Percentiles rank a stretch among this genome's conserved stretches.
These are phyloP conservation scores for Campopleginae sp. DNA, from an alignment of 2,888 invertebrate species.

Conservation along the genomic window DNA sequence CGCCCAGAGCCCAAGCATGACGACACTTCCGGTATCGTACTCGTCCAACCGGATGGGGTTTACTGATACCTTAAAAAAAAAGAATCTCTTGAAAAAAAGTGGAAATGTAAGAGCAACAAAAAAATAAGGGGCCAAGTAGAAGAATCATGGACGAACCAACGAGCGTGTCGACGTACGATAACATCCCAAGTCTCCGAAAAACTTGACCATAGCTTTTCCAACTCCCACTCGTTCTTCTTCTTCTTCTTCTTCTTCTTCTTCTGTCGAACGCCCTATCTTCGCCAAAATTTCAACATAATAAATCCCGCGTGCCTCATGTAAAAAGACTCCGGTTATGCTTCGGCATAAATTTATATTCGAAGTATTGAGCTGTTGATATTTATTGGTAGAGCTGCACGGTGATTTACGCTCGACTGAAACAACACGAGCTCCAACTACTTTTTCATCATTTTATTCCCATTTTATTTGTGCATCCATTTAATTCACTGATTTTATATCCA, in stretches of 20 bases:
- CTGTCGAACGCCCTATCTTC: slow-evolving; percentile 1
- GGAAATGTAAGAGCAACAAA: slow-evolving; percentile 57
- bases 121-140: slow-evolving; percentile 65
- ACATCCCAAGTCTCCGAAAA: slow-evolving; percentile 55
- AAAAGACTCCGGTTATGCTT: slow-evolving; percentile 11
- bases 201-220: slow-evolving; percentile 32
- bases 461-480: background rate
- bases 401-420: slow-evolving; percentile 1
- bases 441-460: background rate
- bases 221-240: background rate
- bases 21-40: slow-evolving; percentile 47
- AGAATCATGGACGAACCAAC: slow-evolving; percentile 50
- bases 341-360: background rate
- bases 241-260: slow-evolving; percentile 23
- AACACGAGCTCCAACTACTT: background rate
- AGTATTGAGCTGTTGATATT: background rate
- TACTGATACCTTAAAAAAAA: slow-evolving; percentile 31
- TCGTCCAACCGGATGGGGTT: slow-evolving; percentile 30
- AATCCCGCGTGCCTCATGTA: background rate
- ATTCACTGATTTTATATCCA: background rate
- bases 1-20: slow-evolving; percentile 21
- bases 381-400: background rate
- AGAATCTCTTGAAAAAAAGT: slow-evolving; percentile 27
- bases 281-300: slow-evolving; percentile 28
- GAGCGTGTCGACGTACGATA: slow-evolving; percentile 72